These are phyloP conservation scores for Lasioglossum marginatum DNA, from an alignment of 2,888 invertebrate species.

Conservation along the genomic window DNA sequence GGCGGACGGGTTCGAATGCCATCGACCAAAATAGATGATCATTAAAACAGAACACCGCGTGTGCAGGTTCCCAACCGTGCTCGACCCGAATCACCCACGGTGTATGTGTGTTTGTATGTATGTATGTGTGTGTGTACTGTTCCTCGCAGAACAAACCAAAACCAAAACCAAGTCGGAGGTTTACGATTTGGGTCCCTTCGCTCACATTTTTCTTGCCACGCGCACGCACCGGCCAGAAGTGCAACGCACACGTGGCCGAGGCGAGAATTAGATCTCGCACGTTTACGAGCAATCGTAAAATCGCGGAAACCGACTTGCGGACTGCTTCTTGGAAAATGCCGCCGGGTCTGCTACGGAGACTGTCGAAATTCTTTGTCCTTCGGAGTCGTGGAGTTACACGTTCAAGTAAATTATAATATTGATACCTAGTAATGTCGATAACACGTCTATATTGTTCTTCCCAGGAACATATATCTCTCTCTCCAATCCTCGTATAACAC, in stretches of 20 bases:
- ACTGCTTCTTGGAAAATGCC: background rate
- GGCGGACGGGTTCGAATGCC: slow-evolving; percentile 61
- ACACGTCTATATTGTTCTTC: too few species aligned
- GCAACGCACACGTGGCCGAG: slow-evolving; percentile 28
- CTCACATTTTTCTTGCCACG: background rate
- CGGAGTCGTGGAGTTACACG: background rate
- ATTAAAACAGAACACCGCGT: slow-evolving; percentile 63
- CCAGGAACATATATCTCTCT: too few species aligned
- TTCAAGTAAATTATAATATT: background rate
- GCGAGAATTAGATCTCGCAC: slow-evolving; percentile 39
- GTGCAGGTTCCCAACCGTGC: slow-evolving; percentile 48
- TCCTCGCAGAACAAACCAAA: background rate
- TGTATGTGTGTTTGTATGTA: background rate
- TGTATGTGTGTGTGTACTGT: background rate
- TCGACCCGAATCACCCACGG: slow-evolving; percentile 61
- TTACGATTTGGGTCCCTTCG: background rate
- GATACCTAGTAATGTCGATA: too few species aligned
- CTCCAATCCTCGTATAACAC: too few species aligned
- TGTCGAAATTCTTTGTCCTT: background rate
- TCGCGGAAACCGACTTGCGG: background rate
- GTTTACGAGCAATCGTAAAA: slow-evolving; percentile 45
- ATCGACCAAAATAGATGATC: slow-evolving; percentile 70
- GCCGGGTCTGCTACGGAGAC: too few species aligned
- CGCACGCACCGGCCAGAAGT: background rate
- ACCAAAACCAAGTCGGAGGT: background rate